Base-by-base conservation (phyloP, 1,140 invertebrate genomes). In the Pomacea maculata region DNA sequence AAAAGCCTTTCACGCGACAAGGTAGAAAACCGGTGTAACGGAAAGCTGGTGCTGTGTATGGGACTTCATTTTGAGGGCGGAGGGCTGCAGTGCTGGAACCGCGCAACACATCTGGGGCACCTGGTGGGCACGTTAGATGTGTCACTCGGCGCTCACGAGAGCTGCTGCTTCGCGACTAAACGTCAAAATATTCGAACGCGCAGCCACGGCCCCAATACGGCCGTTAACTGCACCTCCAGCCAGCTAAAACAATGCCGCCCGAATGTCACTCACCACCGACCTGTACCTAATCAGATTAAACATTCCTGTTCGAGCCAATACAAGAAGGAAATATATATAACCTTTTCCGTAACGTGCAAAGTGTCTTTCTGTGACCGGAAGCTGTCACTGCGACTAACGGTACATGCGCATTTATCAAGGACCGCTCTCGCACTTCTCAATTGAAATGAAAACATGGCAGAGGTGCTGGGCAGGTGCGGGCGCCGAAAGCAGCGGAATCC, bases 361-460 rank as follows among this genome's bases (percentile, higher is more conserved):
- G 34, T 19, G 54, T 74, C 55, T 75, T 71, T 83, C 76, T 72
- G 68, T 68, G 81, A 79, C 61, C 84, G 82, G 84, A 83, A 79
- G 82, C 82, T 83, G 82, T 82, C 80, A 82, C 80, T 83, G 76
- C 75, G 68, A 78, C 72, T 81, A 81, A 81, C 73, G 80, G 84
- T 83, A 81, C 82, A 83, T 83, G 82, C 82, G 84, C 84, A 83
- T 80, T 82, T 79, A 82, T 81, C 80, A 75, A 73, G 67, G 77
- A 80, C 80, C 63, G 45, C 70, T 70, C 68, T 71, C 78, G 78
- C 82, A 73, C 71, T 81, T 80, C 78, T 80, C 79, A 80, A 83
- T 74, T 80, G 78, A 83, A 82, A 83, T 82, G 80, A 85, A 83
- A 83, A 80, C 77, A 85, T 85, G 82, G 84, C 80, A 81, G 84